Percentiles rank a stretch among this genome's conserved stretches.
Evolutionary conservation across 2,888 invertebrate genomes (phyloP).

Genomic region (Xanthorhoe designata): DNA sequence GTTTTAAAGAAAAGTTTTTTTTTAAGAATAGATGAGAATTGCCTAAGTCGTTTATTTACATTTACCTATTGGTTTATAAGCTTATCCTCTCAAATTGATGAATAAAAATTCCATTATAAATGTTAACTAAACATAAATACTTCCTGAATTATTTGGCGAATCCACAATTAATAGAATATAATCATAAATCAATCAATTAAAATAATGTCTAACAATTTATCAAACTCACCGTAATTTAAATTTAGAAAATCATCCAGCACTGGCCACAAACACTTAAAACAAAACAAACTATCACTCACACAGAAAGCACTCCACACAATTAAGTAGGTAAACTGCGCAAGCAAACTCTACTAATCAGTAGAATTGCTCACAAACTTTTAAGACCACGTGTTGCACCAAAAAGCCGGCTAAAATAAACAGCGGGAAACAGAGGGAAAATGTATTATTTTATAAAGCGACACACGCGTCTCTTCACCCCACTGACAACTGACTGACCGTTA

Average conservation of each 20-base stretch:
- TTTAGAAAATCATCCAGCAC: constrained; percentile 54
- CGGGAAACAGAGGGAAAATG: constrained; percentile 54
- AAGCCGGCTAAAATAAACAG: constrained; percentile 43
- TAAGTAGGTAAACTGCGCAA: constrained; percentile 51
- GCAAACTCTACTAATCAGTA: constrained; percentile 63
- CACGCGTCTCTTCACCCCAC: constrained; percentile 67
- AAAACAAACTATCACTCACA: constrained; percentile 57
- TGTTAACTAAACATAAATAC: no score
- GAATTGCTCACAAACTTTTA: constrained; percentile 65
- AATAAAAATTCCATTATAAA: no score
- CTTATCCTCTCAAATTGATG: no score
- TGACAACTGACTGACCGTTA: constrained; percentile 79
- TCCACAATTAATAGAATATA: no score
- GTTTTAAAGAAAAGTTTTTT: no score
- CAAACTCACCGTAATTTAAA: constrained; percentile 46
- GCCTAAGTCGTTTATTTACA: no score
- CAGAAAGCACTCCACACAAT: constrained; percentile 50
- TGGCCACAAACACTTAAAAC: constrained; percentile 48
- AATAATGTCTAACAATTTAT: neutral
- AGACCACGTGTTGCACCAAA: constrained; percentile 72
- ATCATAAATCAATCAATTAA: no score
- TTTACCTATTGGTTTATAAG: no score
- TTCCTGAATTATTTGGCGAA: no score
- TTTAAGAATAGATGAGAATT: no score
- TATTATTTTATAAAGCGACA: constrained; percentile 62